Evolutionary conservation across 1,140 invertebrate genomes (phyloP).

Genomic region (Drosophila erecta): DNA sequence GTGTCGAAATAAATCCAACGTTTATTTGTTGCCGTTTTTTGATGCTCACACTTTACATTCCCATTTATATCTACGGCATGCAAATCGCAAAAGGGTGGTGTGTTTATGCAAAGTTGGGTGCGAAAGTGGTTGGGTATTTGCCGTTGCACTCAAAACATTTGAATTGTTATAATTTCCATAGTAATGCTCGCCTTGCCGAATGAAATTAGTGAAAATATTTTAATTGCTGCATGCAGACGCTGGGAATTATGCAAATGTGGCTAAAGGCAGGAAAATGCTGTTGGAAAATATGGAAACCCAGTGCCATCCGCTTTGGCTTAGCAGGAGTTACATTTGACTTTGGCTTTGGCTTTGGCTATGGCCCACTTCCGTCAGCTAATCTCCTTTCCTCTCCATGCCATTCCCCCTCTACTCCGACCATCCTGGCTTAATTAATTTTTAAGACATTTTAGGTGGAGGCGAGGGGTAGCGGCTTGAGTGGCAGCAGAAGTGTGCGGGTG

Average conservation of each 20-base stretch:
- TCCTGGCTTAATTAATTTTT: slow-evolving; percentile 67
- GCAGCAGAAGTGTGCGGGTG: slow-evolving; percentile 22
- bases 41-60: slow-evolving; percentile 29
- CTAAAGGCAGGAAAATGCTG: slow-evolving; percentile 10
- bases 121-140: slow-evolving; percentile 10
- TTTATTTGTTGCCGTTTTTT: slow-evolving; percentile 30
- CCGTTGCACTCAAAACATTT: slow-evolving; percentile 57
- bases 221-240: slow-evolving; percentile 44
- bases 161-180: slow-evolving; percentile 60
- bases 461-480: neutral
- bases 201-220: slow-evolving; percentile 69
- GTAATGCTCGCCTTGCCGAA: slow-evolving; percentile 45
- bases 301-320: slow-evolving; percentile 8
- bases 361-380: slow-evolving; percentile 34
- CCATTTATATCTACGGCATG: slow-evolving; percentile 49
- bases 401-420: no score
- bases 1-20: neutral
- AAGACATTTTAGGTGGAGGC: slow-evolving; percentile 46
- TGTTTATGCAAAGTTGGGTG: slow-evolving; percentile 4
- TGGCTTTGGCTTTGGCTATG: slow-evolving; percentile 6
- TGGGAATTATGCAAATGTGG: slow-evolving; percentile 34
- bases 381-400: neutral
- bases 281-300: slow-evolving; percentile 31
- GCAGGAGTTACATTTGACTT: slow-evolving; percentile 28
- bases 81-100: slow-evolving; percentile 7